These are phyloP conservation scores for Trichomycterus rosablanca DNA, from an alignment of 2,113 vertebrate genomes.

Conservation along the genomic window DNA sequence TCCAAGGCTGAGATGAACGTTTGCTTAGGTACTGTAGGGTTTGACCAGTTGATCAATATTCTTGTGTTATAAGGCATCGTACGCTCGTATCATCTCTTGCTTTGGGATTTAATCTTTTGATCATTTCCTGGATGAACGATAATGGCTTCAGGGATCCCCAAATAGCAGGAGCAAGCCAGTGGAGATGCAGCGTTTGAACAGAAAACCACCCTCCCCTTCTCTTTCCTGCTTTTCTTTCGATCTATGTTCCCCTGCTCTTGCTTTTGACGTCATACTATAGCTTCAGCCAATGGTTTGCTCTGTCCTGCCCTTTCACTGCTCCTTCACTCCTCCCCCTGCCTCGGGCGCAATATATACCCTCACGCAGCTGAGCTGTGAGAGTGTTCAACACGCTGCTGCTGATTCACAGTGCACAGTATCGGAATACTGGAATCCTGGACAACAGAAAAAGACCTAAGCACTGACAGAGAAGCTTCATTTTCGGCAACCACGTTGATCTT, in stretches of 20 bases:
- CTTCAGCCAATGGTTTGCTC: constrained; percentile 44
- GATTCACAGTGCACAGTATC: constrained; percentile 49
- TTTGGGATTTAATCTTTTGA: neutral
- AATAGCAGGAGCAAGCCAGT: constrained; percentile 27
- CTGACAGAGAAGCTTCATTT: constrained; percentile 58
- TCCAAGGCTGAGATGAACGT: neutral
- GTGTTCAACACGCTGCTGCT: constrained; percentile 65
- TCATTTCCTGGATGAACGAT: neutral
- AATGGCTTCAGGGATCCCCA: constrained; percentile 13
- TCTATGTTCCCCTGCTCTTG: constrained; percentile 38
- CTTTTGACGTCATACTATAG: constrained; percentile 58
- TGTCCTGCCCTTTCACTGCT: constrained; percentile 16
- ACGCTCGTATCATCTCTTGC: neutral
- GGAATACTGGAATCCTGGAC: constrained; percentile 47
- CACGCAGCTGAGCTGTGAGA: constrained; percentile 48
- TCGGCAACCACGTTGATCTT: neutral
- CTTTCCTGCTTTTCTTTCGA: constrained; percentile 45
- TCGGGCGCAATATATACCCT: constrained; percentile 49
- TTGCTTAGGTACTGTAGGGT: neutral
- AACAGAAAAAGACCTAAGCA: constrained; percentile 50
- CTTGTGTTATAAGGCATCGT: neutral
- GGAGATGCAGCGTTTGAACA: constrained; percentile 30
- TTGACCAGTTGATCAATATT: neutral
- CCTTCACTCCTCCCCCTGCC: constrained; percentile 41
- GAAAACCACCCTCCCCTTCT: constrained; percentile 55